A percentile compares a stretch with the other conserved stretches of the same genome.
These are phyloP conservation scores for Thalpophila matura DNA, from an alignment of 2,888 invertebrate species.

Conservation along the genomic window DNA sequence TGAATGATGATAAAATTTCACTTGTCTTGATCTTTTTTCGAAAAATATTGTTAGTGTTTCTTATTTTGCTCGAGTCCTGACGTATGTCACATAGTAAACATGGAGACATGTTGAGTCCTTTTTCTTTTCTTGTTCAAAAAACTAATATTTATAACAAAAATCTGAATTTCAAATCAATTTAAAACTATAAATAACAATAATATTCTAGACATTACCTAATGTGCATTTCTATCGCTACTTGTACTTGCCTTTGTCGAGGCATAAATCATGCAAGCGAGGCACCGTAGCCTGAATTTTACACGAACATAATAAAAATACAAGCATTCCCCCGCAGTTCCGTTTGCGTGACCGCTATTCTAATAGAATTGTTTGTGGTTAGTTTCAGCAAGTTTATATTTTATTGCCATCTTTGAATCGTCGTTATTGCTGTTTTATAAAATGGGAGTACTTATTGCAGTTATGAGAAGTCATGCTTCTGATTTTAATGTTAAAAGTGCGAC, in stretches of 20 bases:
- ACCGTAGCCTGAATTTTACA: conserved; percentile 49
- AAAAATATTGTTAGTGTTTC: too few relatives aligned
- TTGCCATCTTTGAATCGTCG: conserved; percentile 32
- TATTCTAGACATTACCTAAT: conserved; percentile 23
- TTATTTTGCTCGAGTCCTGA: too few relatives aligned
- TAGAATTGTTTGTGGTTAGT: conserved; percentile 48
- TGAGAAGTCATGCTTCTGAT: conserved; percentile 7
- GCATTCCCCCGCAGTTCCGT: conserved; percentile 61
- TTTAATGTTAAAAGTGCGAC: conserved; percentile 26
- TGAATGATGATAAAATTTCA: too few relatives aligned
- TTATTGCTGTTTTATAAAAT: conserved; percentile 28
- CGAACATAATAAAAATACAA: conserved; percentile 57
- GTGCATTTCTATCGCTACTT: conserved; percentile 46
- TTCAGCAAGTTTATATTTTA: conserved; percentile 47
- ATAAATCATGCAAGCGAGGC: conserved; percentile 54
- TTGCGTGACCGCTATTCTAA: conserved; percentile 54
- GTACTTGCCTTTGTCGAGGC: conserved; percentile 18
- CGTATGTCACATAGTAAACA: neutral
- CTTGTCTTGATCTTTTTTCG: too few relatives aligned
- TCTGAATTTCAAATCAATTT: conserved; percentile 38
- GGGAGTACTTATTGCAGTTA: conserved; percentile 18
- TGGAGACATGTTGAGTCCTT: neutral
- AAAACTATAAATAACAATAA: conserved; percentile 23
- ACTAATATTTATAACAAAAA: conserved; percentile 29
- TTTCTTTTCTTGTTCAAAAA: neutral